Evolutionary conservation across 2,888 invertebrate species (phyloP).

Genomic region (Lithodes maja): DNA sequence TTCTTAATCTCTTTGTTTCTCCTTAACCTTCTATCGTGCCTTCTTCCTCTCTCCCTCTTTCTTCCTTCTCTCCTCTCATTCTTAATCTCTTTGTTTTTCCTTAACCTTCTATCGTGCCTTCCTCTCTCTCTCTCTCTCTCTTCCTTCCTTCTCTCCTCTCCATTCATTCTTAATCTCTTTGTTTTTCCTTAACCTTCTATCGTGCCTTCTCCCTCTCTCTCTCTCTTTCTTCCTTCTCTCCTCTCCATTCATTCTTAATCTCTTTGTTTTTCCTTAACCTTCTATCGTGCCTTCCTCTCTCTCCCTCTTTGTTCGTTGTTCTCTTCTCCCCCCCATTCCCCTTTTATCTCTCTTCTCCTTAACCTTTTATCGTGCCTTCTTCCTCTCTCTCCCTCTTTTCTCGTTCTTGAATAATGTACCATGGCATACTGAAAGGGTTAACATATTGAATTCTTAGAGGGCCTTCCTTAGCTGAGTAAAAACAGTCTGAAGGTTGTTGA

Average conservation of each 20-base stretch:
- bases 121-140: not conserved
- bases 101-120: not conserved
- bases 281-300: not conserved
- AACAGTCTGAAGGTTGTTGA: no score
- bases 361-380: no score
- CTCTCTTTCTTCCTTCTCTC: not conserved
- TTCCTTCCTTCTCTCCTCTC: not conserved
- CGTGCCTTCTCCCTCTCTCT: not conserved
- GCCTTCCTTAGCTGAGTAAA: no score
- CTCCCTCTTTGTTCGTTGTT: not conserved
- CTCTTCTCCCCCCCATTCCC: not conserved
- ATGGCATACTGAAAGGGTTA: no score
- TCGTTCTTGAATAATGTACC: no score
- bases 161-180: not conserved
- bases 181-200: no score
- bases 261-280: not conserved
- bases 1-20: not conserved
- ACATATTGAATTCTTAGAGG: no score
- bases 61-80: not conserved
- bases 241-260: not conserved
- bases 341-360: no score
- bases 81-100: not conserved
- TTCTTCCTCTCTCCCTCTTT: not conserved
- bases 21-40: not conserved
- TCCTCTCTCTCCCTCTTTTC: no score